Conservation (phyloP, 2,113 vertebrate species). For the Vidua chalybeata region DNA sequence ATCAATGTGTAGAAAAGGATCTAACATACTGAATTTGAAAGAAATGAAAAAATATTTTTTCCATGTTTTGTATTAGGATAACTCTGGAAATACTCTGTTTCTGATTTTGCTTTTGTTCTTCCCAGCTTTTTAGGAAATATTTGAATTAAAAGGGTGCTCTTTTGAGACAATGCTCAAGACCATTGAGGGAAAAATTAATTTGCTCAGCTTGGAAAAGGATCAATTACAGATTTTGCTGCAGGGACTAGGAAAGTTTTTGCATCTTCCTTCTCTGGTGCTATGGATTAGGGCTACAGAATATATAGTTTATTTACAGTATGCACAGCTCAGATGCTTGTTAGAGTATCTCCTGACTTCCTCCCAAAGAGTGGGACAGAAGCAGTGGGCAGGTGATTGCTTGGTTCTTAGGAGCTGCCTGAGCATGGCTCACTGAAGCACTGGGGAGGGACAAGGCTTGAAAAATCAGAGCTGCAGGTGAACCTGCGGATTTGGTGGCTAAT, state of each 20-base stretch:
- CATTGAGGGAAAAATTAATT: neutral
- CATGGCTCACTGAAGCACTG: neutral
- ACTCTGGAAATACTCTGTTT: conserved; percentile 23
- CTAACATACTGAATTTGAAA: neutral
- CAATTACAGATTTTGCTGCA: neutral
- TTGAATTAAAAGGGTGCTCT: neutral
- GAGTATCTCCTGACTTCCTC: neutral
- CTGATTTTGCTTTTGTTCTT: conserved; percentile 43
- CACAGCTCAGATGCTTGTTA: neutral
- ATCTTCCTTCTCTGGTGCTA: neutral
- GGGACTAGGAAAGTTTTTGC: neutral
- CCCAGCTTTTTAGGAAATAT: conserved; percentile 9
- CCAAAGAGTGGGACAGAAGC: neutral
- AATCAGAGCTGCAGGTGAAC: neutral
- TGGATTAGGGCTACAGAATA: neutral
- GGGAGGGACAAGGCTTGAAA: neutral
- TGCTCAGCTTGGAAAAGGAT: neutral
- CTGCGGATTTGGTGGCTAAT: neutral
- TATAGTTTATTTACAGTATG: neutral
- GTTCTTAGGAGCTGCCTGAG: neutral
- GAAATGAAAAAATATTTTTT: neutral
- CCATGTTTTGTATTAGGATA: conserved; percentile 4
- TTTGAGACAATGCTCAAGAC: neutral
- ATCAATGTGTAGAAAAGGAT: neutral
- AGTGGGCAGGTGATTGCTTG: neutral